These are phyloP conservation scores for Pogonognathellus flavescens DNA, from an alignment of 1,140 invertebrate species.

Conservation along the genomic window DNA sequence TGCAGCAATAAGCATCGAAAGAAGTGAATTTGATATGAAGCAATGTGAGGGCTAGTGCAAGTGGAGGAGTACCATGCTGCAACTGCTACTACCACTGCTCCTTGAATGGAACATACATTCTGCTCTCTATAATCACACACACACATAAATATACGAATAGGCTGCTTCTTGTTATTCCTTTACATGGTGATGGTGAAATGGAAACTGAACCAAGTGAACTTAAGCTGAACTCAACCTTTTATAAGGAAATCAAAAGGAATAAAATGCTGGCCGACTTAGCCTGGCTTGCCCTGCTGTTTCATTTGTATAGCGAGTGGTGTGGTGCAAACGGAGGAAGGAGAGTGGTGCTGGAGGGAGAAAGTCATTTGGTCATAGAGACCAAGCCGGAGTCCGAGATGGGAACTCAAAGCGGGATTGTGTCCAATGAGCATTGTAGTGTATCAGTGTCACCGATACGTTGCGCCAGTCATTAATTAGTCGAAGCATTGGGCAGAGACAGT, in stretches of 20 bases:
- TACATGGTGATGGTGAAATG: neutral
- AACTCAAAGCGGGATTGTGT: neutral
- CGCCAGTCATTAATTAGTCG: slow-evolving; percentile 33
- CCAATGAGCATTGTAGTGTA: neutral
- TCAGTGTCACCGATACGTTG: slow-evolving; percentile 15
- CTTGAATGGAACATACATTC: neutral
- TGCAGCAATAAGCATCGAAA: neutral
- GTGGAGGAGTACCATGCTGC: no score
- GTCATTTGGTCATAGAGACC: slow-evolving; percentile 3
- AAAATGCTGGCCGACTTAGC: slow-evolving; percentile 11
- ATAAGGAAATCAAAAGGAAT: slow-evolving; percentile 22
- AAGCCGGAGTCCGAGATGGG: neutral
- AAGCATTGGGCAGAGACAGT: neutral
- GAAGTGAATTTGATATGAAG: neutral
- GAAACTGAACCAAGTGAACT: neutral
- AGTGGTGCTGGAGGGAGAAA: neutral
- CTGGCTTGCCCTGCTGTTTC: neutral
- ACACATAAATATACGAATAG: neutral
- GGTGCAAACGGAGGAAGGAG: neutral
- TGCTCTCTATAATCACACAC: neutral
- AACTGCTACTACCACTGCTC: no score
- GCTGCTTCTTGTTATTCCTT: neutral
- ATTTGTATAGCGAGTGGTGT: neutral
- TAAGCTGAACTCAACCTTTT: neutral
- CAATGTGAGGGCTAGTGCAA: no score